These are phyloP conservation scores for Ochotona princeps DNA, from an alignment of 2,113 vertebrate species.

Conservation along the genomic window DNA sequence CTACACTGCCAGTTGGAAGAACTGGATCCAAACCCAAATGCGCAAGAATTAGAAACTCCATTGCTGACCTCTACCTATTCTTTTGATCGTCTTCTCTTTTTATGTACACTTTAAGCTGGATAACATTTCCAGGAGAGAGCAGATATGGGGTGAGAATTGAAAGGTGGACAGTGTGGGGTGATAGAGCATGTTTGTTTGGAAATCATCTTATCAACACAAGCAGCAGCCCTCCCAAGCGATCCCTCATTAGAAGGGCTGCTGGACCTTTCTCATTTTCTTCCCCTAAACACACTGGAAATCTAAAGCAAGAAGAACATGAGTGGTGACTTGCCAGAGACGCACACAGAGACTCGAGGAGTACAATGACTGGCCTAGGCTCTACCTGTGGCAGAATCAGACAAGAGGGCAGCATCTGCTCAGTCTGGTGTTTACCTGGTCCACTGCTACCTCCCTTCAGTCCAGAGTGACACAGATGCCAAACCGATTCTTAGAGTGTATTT, in stretches of 20 bases:
- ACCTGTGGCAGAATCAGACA: background rate
- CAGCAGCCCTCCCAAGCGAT: background rate
- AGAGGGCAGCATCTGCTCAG: background rate
- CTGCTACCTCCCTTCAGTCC: background rate
- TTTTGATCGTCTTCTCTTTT: background rate
- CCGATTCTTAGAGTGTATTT: background rate
- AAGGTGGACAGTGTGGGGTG: background rate
- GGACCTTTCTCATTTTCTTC: background rate
- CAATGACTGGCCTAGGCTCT: background rate
- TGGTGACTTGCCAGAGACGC: background rate
- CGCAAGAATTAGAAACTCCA: background rate
- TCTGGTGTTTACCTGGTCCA: rapidly evolving
- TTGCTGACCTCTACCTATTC: background rate
- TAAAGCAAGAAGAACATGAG: background rate
- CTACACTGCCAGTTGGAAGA: background rate
- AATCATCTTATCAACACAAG: background rate
- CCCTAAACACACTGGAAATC: background rate
- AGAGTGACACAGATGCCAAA: background rate
- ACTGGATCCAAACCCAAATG: background rate
- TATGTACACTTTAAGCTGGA: rapidly evolving
- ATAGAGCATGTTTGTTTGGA: background rate
- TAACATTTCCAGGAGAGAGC: background rate
- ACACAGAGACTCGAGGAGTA: background rate
- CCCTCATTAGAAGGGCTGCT: background rate
- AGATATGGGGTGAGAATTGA: background rate